Conservation (phyloP, 1,140 invertebrate genomes). For the Marisa cornuarietis region DNA sequence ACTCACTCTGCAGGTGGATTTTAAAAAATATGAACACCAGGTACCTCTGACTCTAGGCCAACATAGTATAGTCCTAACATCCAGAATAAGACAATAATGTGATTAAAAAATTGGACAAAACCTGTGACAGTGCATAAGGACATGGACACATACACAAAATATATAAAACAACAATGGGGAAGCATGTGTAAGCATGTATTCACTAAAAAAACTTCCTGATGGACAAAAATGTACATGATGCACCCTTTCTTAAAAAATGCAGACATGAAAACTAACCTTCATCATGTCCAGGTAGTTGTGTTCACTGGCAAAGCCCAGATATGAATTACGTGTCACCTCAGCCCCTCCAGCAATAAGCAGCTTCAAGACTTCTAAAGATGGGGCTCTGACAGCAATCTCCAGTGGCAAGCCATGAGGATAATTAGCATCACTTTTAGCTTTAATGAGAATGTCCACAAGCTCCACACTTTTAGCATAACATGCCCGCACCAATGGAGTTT, state of each 20-base stretch:
- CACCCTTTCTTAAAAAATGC: no score
- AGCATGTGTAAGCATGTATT: no score
- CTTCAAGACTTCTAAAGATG: conserved; percentile 19
- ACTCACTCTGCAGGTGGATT: background rate
- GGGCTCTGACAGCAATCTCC: conserved; percentile 14
- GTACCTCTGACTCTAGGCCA: no score
- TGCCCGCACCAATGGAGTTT: conserved; percentile 30
- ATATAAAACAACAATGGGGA: no score
- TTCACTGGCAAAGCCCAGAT: conserved; percentile 25
- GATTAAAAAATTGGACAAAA: no score
- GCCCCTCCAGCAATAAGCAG: conserved; percentile 26
- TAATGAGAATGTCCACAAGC: conserved; percentile 29
- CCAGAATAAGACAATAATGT: no score
- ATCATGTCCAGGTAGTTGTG: conserved; percentile 24
- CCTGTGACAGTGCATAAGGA: no score
- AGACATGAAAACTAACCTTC: conserved; percentile 12
- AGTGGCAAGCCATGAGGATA: conserved; percentile 23
- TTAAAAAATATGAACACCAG: no score
- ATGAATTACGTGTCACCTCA: conserved; percentile 7
- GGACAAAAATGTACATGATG: no score
- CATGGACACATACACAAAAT: no score
- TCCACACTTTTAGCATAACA: conserved; percentile 21
- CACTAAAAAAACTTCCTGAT: no score
- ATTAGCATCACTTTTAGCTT: conserved; percentile 26
- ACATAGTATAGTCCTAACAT: no score